These are phyloP conservation scores for Amphiduros pacificus DNA, from an alignment of 2,888 invertebrate genomes.

Conservation along the genomic window DNA sequence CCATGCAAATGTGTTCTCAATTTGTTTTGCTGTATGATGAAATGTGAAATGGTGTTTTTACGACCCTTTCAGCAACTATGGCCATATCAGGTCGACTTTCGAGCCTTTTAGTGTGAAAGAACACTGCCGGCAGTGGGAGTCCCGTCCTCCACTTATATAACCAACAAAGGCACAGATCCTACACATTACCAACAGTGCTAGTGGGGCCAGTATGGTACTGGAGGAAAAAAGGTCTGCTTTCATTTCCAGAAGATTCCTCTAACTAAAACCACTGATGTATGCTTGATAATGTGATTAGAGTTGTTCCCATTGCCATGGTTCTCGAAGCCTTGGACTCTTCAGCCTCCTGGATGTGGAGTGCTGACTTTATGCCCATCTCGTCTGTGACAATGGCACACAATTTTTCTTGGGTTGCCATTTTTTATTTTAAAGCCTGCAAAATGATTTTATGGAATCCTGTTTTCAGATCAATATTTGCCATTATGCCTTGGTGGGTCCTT, in stretches of 20 bases:
- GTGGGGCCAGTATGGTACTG: too few species aligned
- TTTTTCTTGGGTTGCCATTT: neutral
- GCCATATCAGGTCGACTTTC: too few species aligned
- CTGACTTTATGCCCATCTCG: neutral
- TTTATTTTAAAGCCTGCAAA: neutral
- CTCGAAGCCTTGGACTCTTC: too few species aligned
- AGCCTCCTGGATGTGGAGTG: too few species aligned
- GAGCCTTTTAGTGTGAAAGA: too few species aligned
- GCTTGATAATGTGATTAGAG: neutral
- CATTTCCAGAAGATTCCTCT: neutral
- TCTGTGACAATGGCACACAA: neutral
- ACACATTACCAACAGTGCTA: too few species aligned
- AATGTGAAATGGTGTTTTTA: too few species aligned
- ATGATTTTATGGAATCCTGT: neutral
- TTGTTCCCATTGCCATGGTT: too few species aligned
- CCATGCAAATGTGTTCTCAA: neutral
- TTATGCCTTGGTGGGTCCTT: neutral
- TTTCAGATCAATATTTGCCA: neutral
- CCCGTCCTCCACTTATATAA: too few species aligned
- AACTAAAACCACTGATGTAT: neutral
- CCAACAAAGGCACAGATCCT: too few species aligned
- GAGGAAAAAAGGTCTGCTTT: neutral
- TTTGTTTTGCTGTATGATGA: neutral
- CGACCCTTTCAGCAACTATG: too few species aligned
- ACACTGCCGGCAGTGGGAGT: too few species aligned